Evolutionary conservation across 2,797 vertebrate genomes (phyloP).

Genomic region (Yasuhikotakia modesta): DNA sequence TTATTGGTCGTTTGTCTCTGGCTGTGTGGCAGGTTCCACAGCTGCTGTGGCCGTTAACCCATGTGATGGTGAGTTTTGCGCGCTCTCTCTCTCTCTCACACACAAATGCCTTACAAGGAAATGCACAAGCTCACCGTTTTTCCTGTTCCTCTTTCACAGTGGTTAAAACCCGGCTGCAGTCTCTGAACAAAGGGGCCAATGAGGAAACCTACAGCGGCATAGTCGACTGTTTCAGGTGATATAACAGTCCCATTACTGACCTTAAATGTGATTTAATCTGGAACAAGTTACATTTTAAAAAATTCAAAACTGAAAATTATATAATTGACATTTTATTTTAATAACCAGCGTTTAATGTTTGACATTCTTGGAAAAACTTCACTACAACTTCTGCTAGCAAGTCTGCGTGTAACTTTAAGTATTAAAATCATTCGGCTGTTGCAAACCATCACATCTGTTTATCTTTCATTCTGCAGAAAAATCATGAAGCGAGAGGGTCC

Average conservation of each 20-base stretch:
- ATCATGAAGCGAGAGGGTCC: constrained; percentile 82
- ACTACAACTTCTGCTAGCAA: no score
- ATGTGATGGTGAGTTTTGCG: constrained; percentile 76
- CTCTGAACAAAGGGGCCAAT: constrained; percentile 78
- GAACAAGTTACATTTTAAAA: no score
- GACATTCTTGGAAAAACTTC: no score
- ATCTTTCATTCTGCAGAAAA: constrained; percentile 70
- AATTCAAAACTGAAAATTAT: no score
- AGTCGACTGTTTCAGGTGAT: constrained; percentile 78
- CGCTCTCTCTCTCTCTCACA: neutral
- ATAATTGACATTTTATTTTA: no score
- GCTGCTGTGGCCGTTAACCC: constrained; percentile 84
- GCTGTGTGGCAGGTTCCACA: constrained; percentile 78
- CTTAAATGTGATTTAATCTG: no score
- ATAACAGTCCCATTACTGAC: neutral
- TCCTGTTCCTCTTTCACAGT: constrained; percentile 65
- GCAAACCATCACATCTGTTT: neutral
- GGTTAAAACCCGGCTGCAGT: constrained; percentile 84
- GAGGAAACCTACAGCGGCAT: constrained; percentile 82
- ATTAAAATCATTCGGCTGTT: no score
- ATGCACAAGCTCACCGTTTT: neutral
- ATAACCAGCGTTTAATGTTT: no score
- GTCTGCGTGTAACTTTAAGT: no score
- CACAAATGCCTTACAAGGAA: neutral
- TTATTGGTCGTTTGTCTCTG: constrained; percentile 83